These are phyloP conservation scores for Belgica antarctica DNA, from an alignment of 2,888 invertebrate genomes.

Conservation along the genomic window DNA sequence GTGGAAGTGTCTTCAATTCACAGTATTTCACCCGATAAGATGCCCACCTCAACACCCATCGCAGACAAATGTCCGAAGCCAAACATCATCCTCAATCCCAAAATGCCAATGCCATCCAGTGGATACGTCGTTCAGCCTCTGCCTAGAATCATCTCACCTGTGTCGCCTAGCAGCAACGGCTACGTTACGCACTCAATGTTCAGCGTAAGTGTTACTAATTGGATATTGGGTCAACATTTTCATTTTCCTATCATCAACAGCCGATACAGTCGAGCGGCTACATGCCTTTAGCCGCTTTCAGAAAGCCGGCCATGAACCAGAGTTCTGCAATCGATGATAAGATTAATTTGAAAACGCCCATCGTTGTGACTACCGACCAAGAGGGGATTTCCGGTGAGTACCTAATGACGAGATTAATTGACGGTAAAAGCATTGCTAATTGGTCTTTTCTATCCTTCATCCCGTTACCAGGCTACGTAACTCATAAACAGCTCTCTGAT, in stretches of 20 bases:
- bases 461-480: constrained; percentile 50
- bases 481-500: constrained; percentile 50
- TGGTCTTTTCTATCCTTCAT: not conserved
- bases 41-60: constrained; percentile 28
- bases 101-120: not conserved
- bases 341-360: constrained; percentile 43
- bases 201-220: constrained; percentile 27
- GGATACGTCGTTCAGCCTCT: constrained; percentile 25
- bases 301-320: constrained; percentile 46
- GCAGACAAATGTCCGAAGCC: constrained; percentile 22
- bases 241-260: too few species aligned
- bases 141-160: not conserved
- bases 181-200: constrained; percentile 37
- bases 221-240: not conserved
- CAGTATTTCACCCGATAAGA: not conserved
- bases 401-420: too few species aligned
- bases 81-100: not conserved
- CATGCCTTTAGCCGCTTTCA: constrained; percentile 47
- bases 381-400: constrained; percentile 45
- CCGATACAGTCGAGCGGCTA: constrained; percentile 46
- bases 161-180: constrained; percentile 20
- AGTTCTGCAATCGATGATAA: constrained; percentile 42
- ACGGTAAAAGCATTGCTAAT: not conserved
- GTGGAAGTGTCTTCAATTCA: constrained; percentile 13
- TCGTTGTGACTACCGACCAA: constrained; percentile 44